Conservation (phyloP, 1,140 invertebrate genomes). For the Mactra quadrangularis region DNA sequence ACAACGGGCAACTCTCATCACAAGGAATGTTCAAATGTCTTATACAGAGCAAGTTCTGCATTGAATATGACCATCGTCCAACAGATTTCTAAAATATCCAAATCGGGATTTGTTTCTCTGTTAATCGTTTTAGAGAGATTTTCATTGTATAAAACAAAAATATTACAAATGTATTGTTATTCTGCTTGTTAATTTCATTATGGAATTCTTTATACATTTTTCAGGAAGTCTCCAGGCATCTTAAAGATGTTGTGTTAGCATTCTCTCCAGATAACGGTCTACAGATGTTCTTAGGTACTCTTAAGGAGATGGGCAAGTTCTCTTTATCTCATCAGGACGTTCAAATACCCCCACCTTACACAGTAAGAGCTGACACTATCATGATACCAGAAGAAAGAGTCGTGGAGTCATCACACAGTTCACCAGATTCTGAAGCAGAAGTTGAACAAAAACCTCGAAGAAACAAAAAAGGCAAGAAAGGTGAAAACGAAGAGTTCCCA, state of each 20-base stretch:
- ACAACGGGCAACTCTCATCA: too few relatives aligned
- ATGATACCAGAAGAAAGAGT: constrained; percentile 48
- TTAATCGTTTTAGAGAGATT: too few relatives aligned
- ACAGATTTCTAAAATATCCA: too few relatives aligned
- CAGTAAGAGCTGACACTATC: constrained; percentile 48
- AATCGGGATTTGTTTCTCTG: too few relatives aligned
- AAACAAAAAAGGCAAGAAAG: constrained; percentile 7
- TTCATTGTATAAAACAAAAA: too few relatives aligned
- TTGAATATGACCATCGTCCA: too few relatives aligned
- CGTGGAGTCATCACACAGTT: constrained; percentile 48
- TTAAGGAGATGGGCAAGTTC: constrained; percentile 64
- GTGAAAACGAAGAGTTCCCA: constrained; percentile 43
- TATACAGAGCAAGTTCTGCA: too few relatives aligned
- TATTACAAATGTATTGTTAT: too few relatives aligned
- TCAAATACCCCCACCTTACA: constrained; percentile 63
- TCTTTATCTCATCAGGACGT: constrained; percentile 58
- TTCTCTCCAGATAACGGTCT: constrained; percentile 61
- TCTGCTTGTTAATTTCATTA: too few relatives aligned
- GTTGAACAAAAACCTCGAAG: neutral
- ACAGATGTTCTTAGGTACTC: constrained; percentile 56
- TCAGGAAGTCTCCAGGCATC: constrained; percentile 53
- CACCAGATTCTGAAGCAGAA: constrained; percentile 4
- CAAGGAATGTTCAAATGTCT: too few relatives aligned
- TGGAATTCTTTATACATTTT: too few relatives aligned
- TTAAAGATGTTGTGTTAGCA: constrained; percentile 62